Base-by-base conservation (phyloP, 1,140 invertebrate species). In the Hestina assimilis region DNA sequence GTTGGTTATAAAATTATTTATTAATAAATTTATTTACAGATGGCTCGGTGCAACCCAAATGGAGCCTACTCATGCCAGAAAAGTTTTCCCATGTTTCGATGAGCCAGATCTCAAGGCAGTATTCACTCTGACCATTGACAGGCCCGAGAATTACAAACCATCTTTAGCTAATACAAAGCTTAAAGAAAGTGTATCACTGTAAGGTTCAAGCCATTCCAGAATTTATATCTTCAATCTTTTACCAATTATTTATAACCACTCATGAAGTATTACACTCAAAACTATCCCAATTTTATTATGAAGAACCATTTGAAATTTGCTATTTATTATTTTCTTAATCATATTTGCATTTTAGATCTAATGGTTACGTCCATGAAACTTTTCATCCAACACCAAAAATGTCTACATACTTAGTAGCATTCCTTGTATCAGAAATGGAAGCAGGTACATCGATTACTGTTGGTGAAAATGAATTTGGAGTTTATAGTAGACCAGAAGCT, bases 341-440 rank as follows among this genome's bases (percentile, higher is more conserved):
- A 29, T 15, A 9, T 40, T 28, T 23, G 8, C 14, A 29, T 79
- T 78, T 43, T 54, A 86, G 84, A 24, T 19, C 60, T 5, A 83
- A 86, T 65, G 83, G 82, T 2, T 82, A 74, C 40, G 54, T 75
- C 1, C 57, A 83, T 40, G 90, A 91, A 14, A 71, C 20, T n/a
- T 97, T 93, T 72, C 71, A 92, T 8, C 90, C 91, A 41, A 93
- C 93, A 2, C 92, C 95, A 0, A 89, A 84, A 26, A 97, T 97
- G 95, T 94, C 95, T 0, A 95, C 95, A 0, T 97, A 97, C 61
- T 80, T 97, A 1, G 90, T 97, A 1, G 95, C 95, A 0, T 95
- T 96, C 69, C 89, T 94, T 21, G 91, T 97, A 20, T 89, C 89
- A 4, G 81, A 89, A 50, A 84, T 87, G 26, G 66, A 79, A 62